Evolutionary conservation across 2,888 invertebrate species (phyloP), one percentile per base, ranked within the genome.

Genomic region (Artemia sinica): DNA sequence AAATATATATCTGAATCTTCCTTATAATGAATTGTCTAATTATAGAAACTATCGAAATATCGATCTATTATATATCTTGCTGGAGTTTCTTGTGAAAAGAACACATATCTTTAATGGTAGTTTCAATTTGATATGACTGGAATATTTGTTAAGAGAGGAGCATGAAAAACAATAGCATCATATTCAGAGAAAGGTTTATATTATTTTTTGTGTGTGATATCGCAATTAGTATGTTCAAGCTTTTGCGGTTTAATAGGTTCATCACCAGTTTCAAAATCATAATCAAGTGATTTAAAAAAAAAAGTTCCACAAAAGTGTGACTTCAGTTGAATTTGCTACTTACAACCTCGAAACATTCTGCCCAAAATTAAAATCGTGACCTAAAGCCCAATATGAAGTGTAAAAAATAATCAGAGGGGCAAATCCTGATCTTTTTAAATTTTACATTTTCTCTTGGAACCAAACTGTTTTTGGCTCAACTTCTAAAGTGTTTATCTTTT

Each of bases 1-100:
- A 68, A 51, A 8, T 41, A 52, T 52, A 70, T 58, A 18, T 70
- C 70, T 13, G 70, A 69, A 48, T 70, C 66, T 41, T 52, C 7
- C 12, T 51, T 52, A 48, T 70, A 70, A 1, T 68, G 51, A 68
- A 70, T 70, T 18, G 70, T 70, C 70, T 68, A 70, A 49, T 70
- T 70, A 28, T 66, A 70, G 6, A 66, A 49, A 66, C 41, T 13
- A 18, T 58, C 58, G 10, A 9, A 58, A 58, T 14, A 8, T 10
- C 10, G 58, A 7, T 58, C 8, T 58, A 10, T 58, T 8, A n/a
- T 65, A 51, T 51, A 66, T 28, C 68, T 63, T 8, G 10, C 18
- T n/a, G 70, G 70, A 11, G 70, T 58, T 65, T 70, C 70, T 28
- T 51, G 66, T 11, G 66, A 66, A 18, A 70, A 68, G 66, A 68